Conservation (phyloP, 2,888 invertebrate species). For the Ischnura elegans region DNA sequence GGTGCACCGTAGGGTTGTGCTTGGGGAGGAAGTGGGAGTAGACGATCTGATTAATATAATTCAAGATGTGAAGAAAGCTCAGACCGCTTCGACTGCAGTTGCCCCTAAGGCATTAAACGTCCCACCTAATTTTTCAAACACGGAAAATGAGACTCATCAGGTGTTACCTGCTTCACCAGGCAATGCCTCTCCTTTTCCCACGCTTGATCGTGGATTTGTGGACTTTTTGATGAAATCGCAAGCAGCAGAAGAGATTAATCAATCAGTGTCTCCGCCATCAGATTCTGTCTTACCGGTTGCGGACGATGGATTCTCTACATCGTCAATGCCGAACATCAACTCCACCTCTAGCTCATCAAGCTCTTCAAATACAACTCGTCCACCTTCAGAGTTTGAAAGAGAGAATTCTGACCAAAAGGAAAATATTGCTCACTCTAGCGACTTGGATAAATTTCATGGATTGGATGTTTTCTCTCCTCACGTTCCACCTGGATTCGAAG, state of each 20-base stretch:
- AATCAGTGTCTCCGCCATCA: background rate
- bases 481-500: background rate
- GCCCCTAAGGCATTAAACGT: background rate
- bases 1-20: no score
- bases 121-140: background rate
- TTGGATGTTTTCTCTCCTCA: no score
- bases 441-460: background rate
- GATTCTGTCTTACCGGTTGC: no score
- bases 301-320: no score
- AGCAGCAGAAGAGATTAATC: background rate
- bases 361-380: no score
- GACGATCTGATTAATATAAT: background rate
- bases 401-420: background rate
- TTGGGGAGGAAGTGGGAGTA: no score
- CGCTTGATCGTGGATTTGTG: background rate
- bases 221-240: background rate
- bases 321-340: no score
- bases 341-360: no score
- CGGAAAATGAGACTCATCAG: background rate
- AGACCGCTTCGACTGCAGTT: background rate
- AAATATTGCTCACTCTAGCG: background rate
- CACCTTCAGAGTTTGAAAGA: background rate
- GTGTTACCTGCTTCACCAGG: background rate
- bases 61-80: background rate
- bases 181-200: background rate